Evolutionary conservation across 2,113 vertebrate genomes (phyloP).

Genomic region (Sapajus apella): DNA sequence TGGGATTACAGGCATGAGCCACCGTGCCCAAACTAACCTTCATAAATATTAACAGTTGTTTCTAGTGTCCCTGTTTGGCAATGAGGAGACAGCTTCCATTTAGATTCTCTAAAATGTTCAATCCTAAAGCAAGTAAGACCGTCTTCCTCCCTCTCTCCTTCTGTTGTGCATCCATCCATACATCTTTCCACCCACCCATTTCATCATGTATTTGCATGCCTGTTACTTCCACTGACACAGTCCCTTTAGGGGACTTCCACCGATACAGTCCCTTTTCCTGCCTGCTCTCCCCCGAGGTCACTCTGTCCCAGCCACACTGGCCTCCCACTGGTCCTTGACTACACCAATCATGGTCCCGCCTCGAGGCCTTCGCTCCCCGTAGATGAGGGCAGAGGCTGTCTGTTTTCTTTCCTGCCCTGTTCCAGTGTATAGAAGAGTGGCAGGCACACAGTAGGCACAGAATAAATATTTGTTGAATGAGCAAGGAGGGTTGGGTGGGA

Average conservation of each 20-base stretch:
- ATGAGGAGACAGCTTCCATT: not conserved
- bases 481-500: not conserved
- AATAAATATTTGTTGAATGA: not conserved
- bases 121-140: not conserved
- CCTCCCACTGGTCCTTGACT: not conserved
- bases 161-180: not conserved
- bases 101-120: not conserved
- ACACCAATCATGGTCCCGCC: rapidly evolving
- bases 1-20: no score
- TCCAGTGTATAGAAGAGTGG: not conserved
- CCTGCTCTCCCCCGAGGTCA: rapidly evolving
- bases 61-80: not conserved
- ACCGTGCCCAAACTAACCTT: not conserved
- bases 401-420: not conserved
- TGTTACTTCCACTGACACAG: not conserved
- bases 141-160: not conserved
- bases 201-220: not conserved
- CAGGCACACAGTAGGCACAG: not conserved
- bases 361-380: not conserved
- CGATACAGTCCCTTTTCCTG: no score
- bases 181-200: not conserved
- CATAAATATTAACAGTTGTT: not conserved
- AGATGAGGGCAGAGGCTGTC: not conserved
- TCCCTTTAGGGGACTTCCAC: not conserved
- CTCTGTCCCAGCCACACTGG: not conserved